These are phyloP conservation scores for Globicephala melas DNA, from an alignment of 2,113 vertebrate species.

Conservation along the genomic window DNA sequence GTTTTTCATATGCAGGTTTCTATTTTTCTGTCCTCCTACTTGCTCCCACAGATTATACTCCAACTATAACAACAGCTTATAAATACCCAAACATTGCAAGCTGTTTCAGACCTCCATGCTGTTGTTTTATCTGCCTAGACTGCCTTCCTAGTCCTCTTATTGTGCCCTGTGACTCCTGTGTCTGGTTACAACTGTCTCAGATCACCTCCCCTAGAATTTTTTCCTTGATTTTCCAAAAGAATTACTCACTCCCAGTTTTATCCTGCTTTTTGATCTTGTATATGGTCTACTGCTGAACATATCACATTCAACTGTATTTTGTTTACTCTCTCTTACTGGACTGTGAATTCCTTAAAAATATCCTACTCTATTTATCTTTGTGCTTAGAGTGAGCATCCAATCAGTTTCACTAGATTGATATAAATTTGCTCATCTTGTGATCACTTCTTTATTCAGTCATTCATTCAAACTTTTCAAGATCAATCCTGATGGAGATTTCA, in stretches of 20 bases:
- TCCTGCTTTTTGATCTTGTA: background rate
- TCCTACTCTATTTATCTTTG: background rate
- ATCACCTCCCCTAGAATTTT: background rate
- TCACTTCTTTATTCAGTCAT: background rate
- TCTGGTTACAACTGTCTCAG: background rate
- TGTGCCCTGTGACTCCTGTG: background rate
- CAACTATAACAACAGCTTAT: background rate
- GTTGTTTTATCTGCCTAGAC: background rate
- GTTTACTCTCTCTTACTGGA: background rate
- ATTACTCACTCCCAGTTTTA: background rate
- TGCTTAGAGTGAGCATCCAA: background rate
- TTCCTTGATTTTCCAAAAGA: background rate
- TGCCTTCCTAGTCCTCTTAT: background rate
- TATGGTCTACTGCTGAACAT: background rate
- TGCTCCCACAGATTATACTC: background rate
- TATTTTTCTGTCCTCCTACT: background rate
- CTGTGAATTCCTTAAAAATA: background rate
- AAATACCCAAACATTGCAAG: background rate
- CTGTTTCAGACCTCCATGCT: background rate
- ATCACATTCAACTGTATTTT: background rate
- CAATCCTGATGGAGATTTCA: background rate
- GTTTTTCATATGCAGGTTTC: background rate
- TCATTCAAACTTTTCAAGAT: background rate
- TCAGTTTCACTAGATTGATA: background rate
- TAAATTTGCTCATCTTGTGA: background rate